A percentile compares a stretch with the other conserved stretches of the same genome.
These are phyloP conservation scores for Capitulum mitella DNA, from an alignment of 2,888 invertebrate genomes.

Conservation along the genomic window DNA sequence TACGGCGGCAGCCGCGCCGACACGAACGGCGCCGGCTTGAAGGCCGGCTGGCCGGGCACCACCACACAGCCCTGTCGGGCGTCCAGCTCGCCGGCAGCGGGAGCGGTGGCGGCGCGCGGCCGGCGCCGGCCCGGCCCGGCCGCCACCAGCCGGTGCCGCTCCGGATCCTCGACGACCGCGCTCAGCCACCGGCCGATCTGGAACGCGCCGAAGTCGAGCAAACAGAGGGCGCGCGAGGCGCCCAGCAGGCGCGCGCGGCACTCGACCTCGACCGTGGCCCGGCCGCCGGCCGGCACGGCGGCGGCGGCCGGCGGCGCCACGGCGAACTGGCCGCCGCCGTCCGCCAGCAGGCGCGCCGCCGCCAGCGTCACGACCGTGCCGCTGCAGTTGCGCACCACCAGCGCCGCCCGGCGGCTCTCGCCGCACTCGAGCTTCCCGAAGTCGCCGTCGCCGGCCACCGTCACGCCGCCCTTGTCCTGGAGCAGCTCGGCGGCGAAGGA, in stretches of 20 bases:
- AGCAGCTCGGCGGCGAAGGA: neutral
- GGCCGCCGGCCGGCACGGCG: neutral
- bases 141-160: constrained; percentile 15
- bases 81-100: neutral
- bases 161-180: constrained; percentile 27
- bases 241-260: constrained; percentile 24
- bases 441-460: neutral
- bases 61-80: constrained; percentile 15
- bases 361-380: neutral
- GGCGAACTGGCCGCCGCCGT: neutral
- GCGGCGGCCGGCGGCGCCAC: neutral
- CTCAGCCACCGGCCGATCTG: constrained; percentile 29
- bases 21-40: constrained; percentile 6
- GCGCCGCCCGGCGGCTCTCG: neutral
- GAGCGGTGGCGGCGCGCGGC: neutral
- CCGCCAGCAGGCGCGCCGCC: neutral
- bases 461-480: neutral
- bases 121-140: neutral
- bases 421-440: neutral
- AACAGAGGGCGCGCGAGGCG: constrained; percentile 26
- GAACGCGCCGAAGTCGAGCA: constrained; percentile 31
- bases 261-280: neutral
- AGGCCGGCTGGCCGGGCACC: constrained; percentile 6
- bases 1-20: constrained; percentile 11
- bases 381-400: neutral